Evolutionary conservation across 2,113 vertebrate genomes (phyloP).

Genomic region (Spilogale gracilis): DNA sequence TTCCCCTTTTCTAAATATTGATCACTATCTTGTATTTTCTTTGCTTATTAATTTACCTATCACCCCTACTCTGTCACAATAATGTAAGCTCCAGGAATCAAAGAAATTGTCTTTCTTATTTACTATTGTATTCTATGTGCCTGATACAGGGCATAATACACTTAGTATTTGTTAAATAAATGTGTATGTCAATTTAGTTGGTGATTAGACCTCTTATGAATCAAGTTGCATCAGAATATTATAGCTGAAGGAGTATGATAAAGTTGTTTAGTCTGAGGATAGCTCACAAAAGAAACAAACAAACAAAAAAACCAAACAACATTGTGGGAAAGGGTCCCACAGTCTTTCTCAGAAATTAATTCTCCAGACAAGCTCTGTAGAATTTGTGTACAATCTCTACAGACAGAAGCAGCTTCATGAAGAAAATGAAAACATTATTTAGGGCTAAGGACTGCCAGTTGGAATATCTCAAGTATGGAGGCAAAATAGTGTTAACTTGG

Average conservation of each 20-base stretch:
- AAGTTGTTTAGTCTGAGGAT: background rate
- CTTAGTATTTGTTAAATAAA: background rate
- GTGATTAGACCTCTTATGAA: background rate
- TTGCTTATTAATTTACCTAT: background rate
- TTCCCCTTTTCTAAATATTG: background rate
- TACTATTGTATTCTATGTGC: background rate
- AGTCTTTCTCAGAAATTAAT: background rate
- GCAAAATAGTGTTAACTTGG: background rate
- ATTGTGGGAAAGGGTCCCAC: background rate
- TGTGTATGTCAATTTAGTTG: background rate
- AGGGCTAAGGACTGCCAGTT: fast-evolving
- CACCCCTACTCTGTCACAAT: background rate
- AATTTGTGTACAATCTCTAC: background rate
- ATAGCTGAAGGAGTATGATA: background rate
- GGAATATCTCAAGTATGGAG: background rate
- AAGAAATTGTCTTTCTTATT: background rate
- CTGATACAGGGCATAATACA: background rate
- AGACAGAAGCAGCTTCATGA: background rate
- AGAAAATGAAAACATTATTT: background rate
- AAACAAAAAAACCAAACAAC: background rate
- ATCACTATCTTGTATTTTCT: background rate
- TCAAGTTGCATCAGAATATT: background rate
- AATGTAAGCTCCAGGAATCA: background rate
- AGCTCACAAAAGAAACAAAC: background rate
- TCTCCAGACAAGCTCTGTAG: background rate